A percentile compares a stretch with the other conserved stretches of the same genome.
Conservation (phyloP, 2,888 invertebrate genomes). For the Drosophila rubida region DNA sequence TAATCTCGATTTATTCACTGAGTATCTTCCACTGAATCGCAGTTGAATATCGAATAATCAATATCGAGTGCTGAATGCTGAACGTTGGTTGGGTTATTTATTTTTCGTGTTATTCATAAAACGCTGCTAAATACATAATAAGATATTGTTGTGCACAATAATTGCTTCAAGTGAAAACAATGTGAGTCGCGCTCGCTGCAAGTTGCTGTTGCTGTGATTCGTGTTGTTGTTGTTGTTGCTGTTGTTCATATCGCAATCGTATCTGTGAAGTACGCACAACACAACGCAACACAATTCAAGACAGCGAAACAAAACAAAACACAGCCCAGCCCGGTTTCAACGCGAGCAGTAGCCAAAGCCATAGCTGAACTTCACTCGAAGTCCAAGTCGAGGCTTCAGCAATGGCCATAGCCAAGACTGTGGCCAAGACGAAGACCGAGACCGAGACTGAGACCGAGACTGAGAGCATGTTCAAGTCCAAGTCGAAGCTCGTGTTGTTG, state of each 20-base stretch:
- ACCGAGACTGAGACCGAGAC: slow-evolving; percentile 8
- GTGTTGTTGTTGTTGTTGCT: slow-evolving; percentile 30
- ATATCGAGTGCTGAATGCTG: background rate
- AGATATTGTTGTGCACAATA: slow-evolving; percentile 58
- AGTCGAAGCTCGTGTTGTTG: slow-evolving; percentile 30
- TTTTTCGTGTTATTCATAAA: slow-evolving; percentile 28
- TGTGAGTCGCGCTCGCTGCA: slow-evolving; percentile 51
- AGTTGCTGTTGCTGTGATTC: slow-evolving; percentile 32
- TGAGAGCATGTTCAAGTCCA: slow-evolving; percentile 43
- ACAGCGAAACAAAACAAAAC: background rate
- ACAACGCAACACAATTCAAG: slow-evolving; percentile 21
- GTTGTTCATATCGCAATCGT: slow-evolving; percentile 50
- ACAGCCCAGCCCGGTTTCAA: slow-evolving; percentile 40
- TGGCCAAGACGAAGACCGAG: slow-evolving; percentile 14
- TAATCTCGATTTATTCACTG: background rate
- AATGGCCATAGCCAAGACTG: slow-evolving; percentile 15
- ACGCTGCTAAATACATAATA: slow-evolving; percentile 31
- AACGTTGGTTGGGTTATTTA: background rate
- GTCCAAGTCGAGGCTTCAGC: slow-evolving; percentile 13
- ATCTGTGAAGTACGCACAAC: slow-evolving; percentile 65
- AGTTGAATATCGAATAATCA: background rate
- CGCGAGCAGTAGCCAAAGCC: slow-evolving; percentile 42
- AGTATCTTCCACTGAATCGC: background rate
- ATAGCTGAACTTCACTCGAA: background rate
- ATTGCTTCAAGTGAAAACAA: slow-evolving; percentile 79